Evolutionary conservation across 1,140 invertebrate genomes (phyloP), one percentile per base, ranked within the genome.

Genomic region (Orussus abietinus): DNA sequence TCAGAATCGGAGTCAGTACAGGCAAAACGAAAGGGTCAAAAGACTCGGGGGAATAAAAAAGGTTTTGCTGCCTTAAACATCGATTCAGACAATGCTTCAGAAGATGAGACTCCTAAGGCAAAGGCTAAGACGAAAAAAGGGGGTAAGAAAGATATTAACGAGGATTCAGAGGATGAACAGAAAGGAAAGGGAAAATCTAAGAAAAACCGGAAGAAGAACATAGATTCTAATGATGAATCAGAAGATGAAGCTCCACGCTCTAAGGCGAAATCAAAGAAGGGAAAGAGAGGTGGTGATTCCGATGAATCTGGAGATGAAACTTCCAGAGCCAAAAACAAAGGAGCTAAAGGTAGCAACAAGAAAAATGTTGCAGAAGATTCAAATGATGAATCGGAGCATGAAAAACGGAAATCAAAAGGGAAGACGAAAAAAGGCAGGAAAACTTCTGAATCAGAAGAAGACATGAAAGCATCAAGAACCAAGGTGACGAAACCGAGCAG

Each of bases 141-240:
- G 19, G 45, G 35, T 15, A 61, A 59, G 31, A 68, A 75, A 49
- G 50, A 47, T 36, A 48, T 47, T 3, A 49, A 63, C 30, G 60
- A 72, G 30, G 67, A 72, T 38, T 69, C 65, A 17, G 71, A 73
- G 35, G 58, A 62, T 18, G 63, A 54, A 19, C 20, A 49, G 11
- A 40, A 30, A n/a, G 48, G 59, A 12, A 62, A 61, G 22, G 49
- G 52, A 4, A 71, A 73, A 49, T 15, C 45, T 7, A 54, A 53
- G 35, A 59, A 74, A 32, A 64, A 69, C 26, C 74, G 72, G 30
- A 77, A 77, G 46, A 82, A 80, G 45, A 78, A 55, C n/a, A 43
- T 48, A 11, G 42, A 49, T 26, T 50, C 46, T 18, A 56, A 62
- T 34, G 49, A 52, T 19, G 59, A 60, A 20, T 37, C 51, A 0